phyloP scores from a whole-genome alignment of 1,140 invertebrate genomes.

The Papilio helenus region DNA sequence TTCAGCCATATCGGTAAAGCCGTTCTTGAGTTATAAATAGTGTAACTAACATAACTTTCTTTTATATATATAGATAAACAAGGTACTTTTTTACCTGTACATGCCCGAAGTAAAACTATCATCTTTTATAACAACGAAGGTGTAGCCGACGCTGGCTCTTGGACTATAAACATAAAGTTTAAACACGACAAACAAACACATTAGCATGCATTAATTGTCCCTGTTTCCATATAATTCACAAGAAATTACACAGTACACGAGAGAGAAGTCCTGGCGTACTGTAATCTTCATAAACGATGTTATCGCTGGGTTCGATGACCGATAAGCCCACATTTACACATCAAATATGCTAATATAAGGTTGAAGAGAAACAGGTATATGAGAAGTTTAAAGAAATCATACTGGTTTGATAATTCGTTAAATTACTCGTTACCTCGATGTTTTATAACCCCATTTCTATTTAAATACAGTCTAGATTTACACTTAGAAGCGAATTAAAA shows the following conservation, averaged over 20 bases:
- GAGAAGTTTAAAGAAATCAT: neutral
- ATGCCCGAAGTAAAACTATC: no score
- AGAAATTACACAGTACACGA: neutral
- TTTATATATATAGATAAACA: no score
- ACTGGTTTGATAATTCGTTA: slow-evolving; percentile 11
- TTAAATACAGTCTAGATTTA: neutral
- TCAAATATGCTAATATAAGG: slow-evolving; percentile 8
- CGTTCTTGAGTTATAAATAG: no score
- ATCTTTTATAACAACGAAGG: no score
- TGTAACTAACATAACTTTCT: no score
- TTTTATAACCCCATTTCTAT: neutral
- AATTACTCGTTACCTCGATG: slow-evolving; percentile 3
- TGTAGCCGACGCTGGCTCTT: no score
- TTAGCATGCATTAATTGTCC: neutral
- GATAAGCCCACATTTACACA: slow-evolving; percentile 47
- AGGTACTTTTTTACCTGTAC: no score
- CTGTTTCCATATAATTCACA: neutral
- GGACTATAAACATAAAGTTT: neutral
- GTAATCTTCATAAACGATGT: slow-evolving; percentile 28
- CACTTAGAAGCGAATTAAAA: neutral
- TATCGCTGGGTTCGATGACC: slow-evolving; percentile 51
- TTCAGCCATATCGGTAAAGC: no score
- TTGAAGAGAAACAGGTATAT: neutral
- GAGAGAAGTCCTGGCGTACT: slow-evolving; percentile 15
- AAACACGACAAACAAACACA: neutral